phyloP scores from a whole-genome alignment of 2,113 vertebrate genomes.

The zebrafish (Danio rerio) region DNA sequence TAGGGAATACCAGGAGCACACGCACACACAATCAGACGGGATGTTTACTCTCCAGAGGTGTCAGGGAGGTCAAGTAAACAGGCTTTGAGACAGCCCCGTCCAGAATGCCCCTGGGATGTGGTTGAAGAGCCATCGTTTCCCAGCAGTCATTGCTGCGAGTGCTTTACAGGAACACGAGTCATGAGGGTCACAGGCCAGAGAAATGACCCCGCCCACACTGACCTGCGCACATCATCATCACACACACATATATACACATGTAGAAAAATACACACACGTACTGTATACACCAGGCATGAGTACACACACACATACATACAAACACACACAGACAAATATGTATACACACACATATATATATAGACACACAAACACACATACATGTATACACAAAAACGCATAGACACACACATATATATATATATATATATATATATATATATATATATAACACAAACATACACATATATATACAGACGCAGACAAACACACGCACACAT shows the following conservation, averaged over 20 bases:
- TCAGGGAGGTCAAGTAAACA: background rate
- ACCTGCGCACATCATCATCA: background rate
- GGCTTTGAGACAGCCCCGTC: conserved; percentile 28
- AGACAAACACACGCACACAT: too few relatives aligned
- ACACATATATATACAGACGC: too few relatives aligned
- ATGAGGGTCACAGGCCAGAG: conserved; percentile 3
- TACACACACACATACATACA: too few relatives aligned
- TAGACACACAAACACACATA: background rate
- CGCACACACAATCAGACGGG: background rate
- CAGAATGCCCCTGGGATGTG: conserved; percentile 49
- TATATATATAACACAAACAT: too few relatives aligned
- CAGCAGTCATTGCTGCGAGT: conserved; percentile 3
- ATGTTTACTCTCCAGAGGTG: background rate
- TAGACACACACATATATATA: too few relatives aligned
- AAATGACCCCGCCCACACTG: conserved; percentile 22
- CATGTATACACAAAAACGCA: too few relatives aligned
- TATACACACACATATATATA: too few relatives aligned
- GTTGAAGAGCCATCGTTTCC: conserved; percentile 30
- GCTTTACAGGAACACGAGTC: conserved; percentile 35
- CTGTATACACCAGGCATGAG: too few relatives aligned
- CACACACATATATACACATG: background rate
- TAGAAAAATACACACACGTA: too few relatives aligned
- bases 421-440: too few relatives aligned
- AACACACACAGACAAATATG: background rate
- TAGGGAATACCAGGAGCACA: background rate